These are phyloP conservation scores for Xanthorhoe designata DNA, from an alignment of 2,888 invertebrate species.

Conservation along the genomic window DNA sequence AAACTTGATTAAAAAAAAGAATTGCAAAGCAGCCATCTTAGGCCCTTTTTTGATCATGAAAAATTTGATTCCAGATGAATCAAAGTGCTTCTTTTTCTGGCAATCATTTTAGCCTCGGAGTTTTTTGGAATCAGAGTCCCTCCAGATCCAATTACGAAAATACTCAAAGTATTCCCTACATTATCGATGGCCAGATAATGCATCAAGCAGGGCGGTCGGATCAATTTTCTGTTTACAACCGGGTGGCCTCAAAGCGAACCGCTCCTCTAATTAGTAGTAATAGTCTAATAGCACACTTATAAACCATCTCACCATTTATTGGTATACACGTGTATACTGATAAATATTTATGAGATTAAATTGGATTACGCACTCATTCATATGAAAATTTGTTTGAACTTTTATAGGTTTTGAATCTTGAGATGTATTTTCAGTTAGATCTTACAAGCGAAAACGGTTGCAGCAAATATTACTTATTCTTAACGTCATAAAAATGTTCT, in stretches of 20 bases:
- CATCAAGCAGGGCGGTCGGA: conserved; percentile 69
- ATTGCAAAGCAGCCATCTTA: no score
- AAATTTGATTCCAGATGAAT: no score
- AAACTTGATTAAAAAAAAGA: no score
- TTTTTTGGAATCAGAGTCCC: not conserved
- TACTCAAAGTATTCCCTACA: conserved; percentile 9
- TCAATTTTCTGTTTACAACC: conserved; percentile 81
- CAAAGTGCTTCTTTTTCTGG: no score
- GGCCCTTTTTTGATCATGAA: no score
- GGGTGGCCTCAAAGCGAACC: conserved; percentile 75
- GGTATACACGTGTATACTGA: conserved; percentile 43
- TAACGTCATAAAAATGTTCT: no score
- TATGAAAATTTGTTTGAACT: conserved; percentile 1
- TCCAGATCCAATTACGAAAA: not conserved
- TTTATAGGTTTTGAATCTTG: no score
- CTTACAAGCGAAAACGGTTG: no score
- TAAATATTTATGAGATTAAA: conserved; percentile 46
- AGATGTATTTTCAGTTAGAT: no score
- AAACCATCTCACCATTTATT: conserved; percentile 56
- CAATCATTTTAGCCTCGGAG: no score
- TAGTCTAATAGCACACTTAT: conserved; percentile 73
- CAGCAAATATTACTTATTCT: no score
- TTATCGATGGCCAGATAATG: conserved; percentile 54
- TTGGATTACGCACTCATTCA: conserved; percentile 40
- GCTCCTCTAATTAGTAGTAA: conserved; percentile 80